Conservation (phyloP, 1,140 invertebrate genomes). For the Drosophila paulistorum region DNA sequence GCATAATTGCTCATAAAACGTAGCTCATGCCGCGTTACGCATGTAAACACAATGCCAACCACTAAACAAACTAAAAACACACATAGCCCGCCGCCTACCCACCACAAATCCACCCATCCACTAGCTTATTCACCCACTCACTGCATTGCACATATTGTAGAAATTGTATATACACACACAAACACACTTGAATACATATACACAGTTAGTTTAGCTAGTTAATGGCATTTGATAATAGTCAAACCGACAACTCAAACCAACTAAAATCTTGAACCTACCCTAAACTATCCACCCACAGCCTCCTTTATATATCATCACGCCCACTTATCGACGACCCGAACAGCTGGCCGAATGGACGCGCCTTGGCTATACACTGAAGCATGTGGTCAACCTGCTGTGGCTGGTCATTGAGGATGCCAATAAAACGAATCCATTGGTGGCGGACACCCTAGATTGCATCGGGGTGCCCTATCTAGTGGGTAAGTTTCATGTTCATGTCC, state of each 20-base stretch:
- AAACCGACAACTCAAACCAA: conserved; percentile 26
- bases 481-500: conserved; percentile 74
- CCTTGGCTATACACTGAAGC: conserved; percentile 94
- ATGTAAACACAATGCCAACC: conserved; percentile 39
- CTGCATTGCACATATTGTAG: conserved; percentile 36
- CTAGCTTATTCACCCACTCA: conserved; percentile 11
- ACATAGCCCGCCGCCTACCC: conserved; percentile 18
- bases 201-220: conserved; percentile 27
- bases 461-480: conserved; percentile 88
- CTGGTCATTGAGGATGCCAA: conserved; percentile 94
- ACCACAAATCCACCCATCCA: conserved; percentile 1
- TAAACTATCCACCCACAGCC: conserved; percentile 64
- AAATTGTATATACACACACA: conserved; percentile 12
- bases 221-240: conserved; percentile 21
- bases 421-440: conserved; percentile 86
- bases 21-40: conserved; percentile 69
- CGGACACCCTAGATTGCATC: conserved; percentile 87
- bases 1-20: conserved; percentile 78
- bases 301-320: conserved; percentile 91
- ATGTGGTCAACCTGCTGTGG: conserved; percentile 94
- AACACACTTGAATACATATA: not conserved
- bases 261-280: conserved; percentile 12
- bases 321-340: conserved; percentile 94
- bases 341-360: conserved; percentile 96
- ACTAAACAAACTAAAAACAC: conserved; percentile 39